Evolutionary conservation across 30 jellyfish, hydroid and myxozoan species (phyloP).

Genomic region (Aurelia coerulea): DNA sequence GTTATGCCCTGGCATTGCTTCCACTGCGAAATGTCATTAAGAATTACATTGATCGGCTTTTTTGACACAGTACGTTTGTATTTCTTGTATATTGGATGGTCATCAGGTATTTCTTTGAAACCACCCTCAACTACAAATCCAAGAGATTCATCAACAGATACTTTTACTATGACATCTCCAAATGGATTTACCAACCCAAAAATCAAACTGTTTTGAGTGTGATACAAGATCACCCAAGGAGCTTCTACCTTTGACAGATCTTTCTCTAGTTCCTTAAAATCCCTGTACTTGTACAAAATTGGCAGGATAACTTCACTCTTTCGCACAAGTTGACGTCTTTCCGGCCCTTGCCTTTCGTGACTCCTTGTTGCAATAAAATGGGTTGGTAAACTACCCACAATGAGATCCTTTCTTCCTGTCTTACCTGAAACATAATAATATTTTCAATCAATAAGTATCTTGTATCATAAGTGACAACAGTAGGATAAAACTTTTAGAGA

Average conservation of each 20-base stretch:
- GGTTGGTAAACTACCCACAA: slow-evolving; percentile 48
- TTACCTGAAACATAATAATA: slow-evolving; percentile 15
- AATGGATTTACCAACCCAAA: no score
- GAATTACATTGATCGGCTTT: no score
- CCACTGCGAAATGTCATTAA: no score
- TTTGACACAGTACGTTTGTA: no score
- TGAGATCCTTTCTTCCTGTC: slow-evolving; percentile 47
- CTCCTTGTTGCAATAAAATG: slow-evolving; percentile 16
- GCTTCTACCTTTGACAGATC: slow-evolving; percentile 2
- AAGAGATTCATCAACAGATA: no score
- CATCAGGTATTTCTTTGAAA: no score
- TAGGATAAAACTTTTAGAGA: no score
- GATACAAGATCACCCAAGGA: slow-evolving; percentile 57
- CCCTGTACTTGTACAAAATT: slow-evolving; percentile 40
- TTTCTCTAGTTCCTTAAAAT: slow-evolving; percentile 25
- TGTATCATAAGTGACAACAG: background rate
- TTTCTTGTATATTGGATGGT: no score
- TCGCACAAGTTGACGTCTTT: slow-evolving; percentile 44
- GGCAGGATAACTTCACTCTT: slow-evolving; percentile 27
- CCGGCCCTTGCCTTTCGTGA: slow-evolving; percentile 21
- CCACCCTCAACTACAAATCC: no score
- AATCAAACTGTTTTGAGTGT: no score
- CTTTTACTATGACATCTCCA: no score
- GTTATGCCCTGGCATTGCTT: no score
- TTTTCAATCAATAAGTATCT: background rate